Evolutionary conservation across 2,113 vertebrate genomes (phyloP), one percentile per base, ranked within the genome.

Genomic region (Microcebus lehilahytsara): DNA sequence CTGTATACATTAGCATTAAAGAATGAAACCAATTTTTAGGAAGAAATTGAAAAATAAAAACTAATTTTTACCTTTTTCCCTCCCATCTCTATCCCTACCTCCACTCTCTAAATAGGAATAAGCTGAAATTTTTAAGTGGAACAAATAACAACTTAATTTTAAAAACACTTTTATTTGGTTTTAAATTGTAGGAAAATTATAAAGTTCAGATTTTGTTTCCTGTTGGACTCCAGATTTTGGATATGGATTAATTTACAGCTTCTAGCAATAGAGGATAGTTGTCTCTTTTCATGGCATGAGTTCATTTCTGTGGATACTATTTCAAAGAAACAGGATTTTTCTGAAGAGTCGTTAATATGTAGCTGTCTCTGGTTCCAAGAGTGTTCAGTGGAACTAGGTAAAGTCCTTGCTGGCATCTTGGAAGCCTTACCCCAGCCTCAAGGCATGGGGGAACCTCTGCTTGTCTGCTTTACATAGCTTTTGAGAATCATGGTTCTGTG

Each of bases 301-400:
- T 87, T 93, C 56, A 81, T 89, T 96, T 85, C 27, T 93, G 25
- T 86, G 78, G 58, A 89, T 71, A 85, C 81, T 74, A 3, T 95
- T 90, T 96, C 37, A 66, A 49, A 92, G 40, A 62, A 9, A 67
- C 17, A 51, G 49, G 20, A 67, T 91, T 93, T 74, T 69, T 96
- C 42, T 75, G 23, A 96, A 60, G 32, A 93, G n/a, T 32, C 94
- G 7, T 60, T 25, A 69, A 5, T 81, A 2, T 34, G 19, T 49
- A 13, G 49, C 34, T 84, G 5, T 37, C n/a, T 78, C 80, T 79
- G 69, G 37, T 51, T 75, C 51, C 66, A 32, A 2, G 1, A 71
- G 20, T 77, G 2, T 66, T 88, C 58, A 3, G 4, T 53, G 34
- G 74, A 84, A 53, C 49, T 19, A 40, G 49, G 34, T 32, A 2